Conservation (phyloP, 1,140 invertebrate genomes). For the Arctopsyche grandis region DNA sequence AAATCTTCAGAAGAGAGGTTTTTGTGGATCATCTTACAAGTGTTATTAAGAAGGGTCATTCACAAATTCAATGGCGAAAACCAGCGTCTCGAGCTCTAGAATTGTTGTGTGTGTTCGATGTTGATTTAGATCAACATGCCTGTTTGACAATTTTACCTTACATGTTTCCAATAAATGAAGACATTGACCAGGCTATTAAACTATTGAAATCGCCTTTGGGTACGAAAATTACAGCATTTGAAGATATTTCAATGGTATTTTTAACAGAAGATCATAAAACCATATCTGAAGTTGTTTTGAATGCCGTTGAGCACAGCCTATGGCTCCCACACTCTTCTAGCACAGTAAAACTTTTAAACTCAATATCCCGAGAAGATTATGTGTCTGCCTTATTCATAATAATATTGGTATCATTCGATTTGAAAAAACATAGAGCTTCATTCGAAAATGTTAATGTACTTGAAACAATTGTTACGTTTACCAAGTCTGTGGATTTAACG, state of each 20-base stretch:
- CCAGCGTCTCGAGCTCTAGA: conserved; percentile 59
- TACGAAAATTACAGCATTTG: conserved; percentile 59
- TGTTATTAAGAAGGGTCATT: conserved; percentile 56
- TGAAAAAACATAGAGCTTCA: conserved; percentile 32
- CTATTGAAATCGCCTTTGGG: conserved; percentile 67
- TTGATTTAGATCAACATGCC: conserved; percentile 59
- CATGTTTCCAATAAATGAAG: conserved; percentile 68
- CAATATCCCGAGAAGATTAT: conserved; percentile 31
- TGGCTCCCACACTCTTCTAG: background rate
- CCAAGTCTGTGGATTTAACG: background rate
- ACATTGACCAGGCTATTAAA: conserved; percentile 63
- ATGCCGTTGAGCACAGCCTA: conserved; percentile 30
- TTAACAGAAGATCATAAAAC: conserved; percentile 57
- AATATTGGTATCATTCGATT: conserved; percentile 45
- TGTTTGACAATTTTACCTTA: conserved; percentile 68
- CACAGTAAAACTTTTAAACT: conserved; percentile 41
- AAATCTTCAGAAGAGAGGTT: conserved; percentile 58
- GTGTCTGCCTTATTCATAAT: conserved; percentile 46
- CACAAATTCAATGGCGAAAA: conserved; percentile 58
- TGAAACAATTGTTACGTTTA: background rate
- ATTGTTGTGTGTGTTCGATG: conserved; percentile 61
- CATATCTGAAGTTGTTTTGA: conserved; percentile 59
- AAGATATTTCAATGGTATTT: conserved; percentile 57
- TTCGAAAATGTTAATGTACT: background rate
- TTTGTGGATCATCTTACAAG: conserved; percentile 57